These are phyloP conservation scores for Budorcas taxicolor DNA, from an alignment of 2,113 vertebrate species.

Conservation along the genomic window DNA sequence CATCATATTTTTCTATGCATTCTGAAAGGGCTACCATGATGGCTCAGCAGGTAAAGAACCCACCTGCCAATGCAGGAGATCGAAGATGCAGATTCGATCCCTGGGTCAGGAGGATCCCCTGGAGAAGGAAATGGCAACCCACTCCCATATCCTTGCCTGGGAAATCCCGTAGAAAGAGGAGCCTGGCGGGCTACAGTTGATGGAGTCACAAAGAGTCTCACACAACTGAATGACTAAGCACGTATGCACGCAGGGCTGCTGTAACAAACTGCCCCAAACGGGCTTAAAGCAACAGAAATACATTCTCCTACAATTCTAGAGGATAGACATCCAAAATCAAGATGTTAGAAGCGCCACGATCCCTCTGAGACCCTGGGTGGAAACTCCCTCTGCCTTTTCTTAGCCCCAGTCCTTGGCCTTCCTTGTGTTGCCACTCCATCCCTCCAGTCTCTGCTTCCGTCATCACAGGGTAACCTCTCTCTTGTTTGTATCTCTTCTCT, in stretches of 20 bases:
- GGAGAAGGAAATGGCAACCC: background rate
- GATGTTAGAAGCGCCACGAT: accelerated
- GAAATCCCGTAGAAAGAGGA: background rate
- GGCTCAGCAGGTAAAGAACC: background rate
- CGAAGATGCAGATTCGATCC: accelerated
- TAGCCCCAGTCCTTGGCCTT: too few species aligned
- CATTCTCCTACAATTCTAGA: background rate
- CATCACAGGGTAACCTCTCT: background rate
- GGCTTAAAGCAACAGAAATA: background rate
- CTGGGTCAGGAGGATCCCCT: background rate
- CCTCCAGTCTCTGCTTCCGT: background rate
- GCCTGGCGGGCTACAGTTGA: background rate
- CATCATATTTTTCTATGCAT: background rate
- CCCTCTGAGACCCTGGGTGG: background rate
- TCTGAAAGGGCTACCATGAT: background rate
- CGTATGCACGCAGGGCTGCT: background rate
- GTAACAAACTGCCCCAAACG: background rate
- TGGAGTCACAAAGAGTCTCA: background rate
- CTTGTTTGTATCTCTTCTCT: background rate
- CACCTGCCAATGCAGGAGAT: background rate
- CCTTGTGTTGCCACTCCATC: background rate
- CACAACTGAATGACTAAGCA: background rate
- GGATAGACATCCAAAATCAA: background rate
- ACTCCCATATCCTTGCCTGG: background rate
- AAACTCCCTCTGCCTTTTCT: too few species aligned